Base-by-base conservation (phyloP, 2,113 vertebrate species). In the Spea multiplicata region DNA sequence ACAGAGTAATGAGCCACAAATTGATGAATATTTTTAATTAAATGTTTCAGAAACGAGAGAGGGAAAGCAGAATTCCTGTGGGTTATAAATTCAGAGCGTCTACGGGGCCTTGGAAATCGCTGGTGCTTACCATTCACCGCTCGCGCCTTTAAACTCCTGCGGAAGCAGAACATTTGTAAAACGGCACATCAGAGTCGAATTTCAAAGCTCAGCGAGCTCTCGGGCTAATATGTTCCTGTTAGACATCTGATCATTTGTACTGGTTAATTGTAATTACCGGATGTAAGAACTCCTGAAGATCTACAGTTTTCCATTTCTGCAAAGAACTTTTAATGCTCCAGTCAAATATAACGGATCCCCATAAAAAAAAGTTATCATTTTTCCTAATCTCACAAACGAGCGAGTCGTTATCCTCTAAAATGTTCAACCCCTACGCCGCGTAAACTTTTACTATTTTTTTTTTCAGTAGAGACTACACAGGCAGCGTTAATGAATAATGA, bases 21-120 rank as follows among this genome's bases (percentile, higher is more conserved):
- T 81, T 88, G 80, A 83, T 83, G 85, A 87, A 84, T 80, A 74
- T 73, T 85, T 86, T 85, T 82, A 89, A 84, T 84, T 85, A 87
- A 88, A 77, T 79, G 82, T 75, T 83, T 57, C 62, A 76, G 3
- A 82, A 83, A 70, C 80, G 83, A 83, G 50, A 71, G 83, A 86
- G 84, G 79, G 76, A 88, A 86, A 80, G 64, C 30, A 57, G 1
- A 84, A 88, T 83, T 88, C 84, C 83, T 80, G 73, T 84, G 76
- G 79, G 76, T 30, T 81, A 75, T 46, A 79, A 57, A 84, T 79
- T 52, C 81, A 75, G 74, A 78, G 44, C 70, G 78, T 71, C 65
- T 83, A 50, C 5, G 69, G 65, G 83, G 73, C 65, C 84, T 70
- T 59, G 81, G 4, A 74, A 85, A 71, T 74, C 83, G 80, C 73